Evolutionary conservation across 2,888 invertebrate species (phyloP).

Genomic region (Coelopa pilipes): DNA sequence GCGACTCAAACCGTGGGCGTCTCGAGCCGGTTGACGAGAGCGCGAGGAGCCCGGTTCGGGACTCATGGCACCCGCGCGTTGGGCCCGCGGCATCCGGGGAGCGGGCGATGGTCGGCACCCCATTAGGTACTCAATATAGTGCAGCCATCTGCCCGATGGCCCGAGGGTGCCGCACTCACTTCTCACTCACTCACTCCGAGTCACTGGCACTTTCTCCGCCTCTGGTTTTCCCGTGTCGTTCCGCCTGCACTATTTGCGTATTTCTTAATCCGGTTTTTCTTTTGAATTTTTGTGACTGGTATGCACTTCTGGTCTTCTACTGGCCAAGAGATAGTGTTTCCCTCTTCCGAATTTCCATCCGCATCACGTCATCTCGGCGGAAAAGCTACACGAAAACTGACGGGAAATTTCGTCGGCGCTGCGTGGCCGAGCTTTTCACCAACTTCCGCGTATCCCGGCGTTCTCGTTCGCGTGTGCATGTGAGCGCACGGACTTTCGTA

Average conservation of each 20-base stretch:
- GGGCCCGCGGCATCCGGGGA: background rate
- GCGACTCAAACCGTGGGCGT: too few species aligned
- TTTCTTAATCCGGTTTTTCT: constrained; percentile 1
- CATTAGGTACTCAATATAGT: background rate
- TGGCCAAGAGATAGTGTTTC: constrained; percentile 20
- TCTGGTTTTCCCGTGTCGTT: too few species aligned
- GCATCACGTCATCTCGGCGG: constrained; percentile 63
- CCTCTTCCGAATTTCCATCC: constrained; percentile 38
- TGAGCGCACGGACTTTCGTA: background rate
- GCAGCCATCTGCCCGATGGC: background rate
- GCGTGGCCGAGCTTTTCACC: constrained; percentile 29
- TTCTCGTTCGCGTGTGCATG: background rate
- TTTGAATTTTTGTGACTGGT: constrained; percentile 28
- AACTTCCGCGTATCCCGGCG: constrained; percentile 38
- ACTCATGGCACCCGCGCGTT: background rate
- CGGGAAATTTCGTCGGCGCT: constrained; percentile 49
- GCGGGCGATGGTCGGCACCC: background rate
- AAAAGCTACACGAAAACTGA: constrained; percentile 66
- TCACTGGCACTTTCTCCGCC: too few species aligned
- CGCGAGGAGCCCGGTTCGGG: too few species aligned
- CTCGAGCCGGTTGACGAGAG: too few species aligned
- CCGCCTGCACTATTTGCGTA: background rate
- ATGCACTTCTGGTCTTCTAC: constrained; percentile 21
- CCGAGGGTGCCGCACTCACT: background rate
- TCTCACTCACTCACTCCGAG: background rate